Conservation (phyloP, 1,140 invertebrate genomes). For the Caenorhabditis briggsae region DNA sequence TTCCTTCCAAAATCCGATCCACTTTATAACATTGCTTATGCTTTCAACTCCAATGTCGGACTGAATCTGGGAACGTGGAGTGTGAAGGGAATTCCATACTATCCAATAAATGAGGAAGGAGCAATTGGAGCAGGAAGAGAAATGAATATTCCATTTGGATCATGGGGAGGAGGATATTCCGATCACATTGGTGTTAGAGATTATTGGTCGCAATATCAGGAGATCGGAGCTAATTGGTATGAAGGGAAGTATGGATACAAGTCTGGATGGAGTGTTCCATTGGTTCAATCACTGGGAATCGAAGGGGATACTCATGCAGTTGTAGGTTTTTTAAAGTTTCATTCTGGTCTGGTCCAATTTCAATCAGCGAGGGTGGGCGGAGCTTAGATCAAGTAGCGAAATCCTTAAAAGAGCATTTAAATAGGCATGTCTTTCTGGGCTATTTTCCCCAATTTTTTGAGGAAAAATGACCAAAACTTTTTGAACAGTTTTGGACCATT, state of each 20-base stretch:
- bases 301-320: conserved; percentile 66
- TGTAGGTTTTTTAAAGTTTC: conserved; percentile 11
- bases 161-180: conserved; percentile 68
- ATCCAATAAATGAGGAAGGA: conserved; percentile 69
- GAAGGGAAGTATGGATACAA: conserved; percentile 69
- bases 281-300: conserved; percentile 66
- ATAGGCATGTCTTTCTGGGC: too few species aligned
- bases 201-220: conserved; percentile 65
- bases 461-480: too few species aligned
- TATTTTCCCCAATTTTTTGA: too few species aligned
- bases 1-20: conserved; percentile 61
- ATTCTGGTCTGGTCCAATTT: neutral
- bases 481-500: too few species aligned
- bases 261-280: conserved; percentile 66
- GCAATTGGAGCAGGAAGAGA: conserved; percentile 60
- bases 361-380: too few species aligned
- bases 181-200: conserved; percentile 65
- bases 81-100: conserved; percentile 66
- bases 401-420: too few species aligned
- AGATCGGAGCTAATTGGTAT: conserved; percentile 68
- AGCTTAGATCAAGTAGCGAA: too few species aligned
- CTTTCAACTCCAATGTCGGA: conserved; percentile 64
- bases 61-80: conserved; percentile 60
- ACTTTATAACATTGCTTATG: conserved; percentile 59
- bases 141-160: conserved; percentile 64